Evolutionary conservation across 2,888 invertebrate species (phyloP).

Genomic region (Drosophila neonasuta): DNA sequence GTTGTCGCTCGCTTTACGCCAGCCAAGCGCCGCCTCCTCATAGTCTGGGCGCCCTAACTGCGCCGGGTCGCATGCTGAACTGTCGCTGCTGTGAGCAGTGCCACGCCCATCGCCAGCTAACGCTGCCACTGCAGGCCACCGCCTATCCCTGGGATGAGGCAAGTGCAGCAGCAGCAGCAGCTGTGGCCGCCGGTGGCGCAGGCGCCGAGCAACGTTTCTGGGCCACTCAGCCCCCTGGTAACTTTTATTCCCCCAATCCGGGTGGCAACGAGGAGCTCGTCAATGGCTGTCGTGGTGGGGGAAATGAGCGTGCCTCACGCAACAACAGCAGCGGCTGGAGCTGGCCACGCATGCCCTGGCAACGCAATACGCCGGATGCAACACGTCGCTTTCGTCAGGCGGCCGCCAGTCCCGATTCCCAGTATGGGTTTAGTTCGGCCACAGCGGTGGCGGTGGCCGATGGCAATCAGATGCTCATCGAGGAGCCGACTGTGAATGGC

Average conservation of each 20-base stretch:
- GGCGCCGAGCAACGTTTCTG: conserved; percentile 83
- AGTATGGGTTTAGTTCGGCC: conserved; percentile 88
- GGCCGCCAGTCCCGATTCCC: conserved; percentile 89
- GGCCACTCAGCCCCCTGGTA: conserved; percentile 85
- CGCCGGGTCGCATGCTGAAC: conserved; percentile 69
- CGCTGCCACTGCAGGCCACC: conserved; percentile 83
- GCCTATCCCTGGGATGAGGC: conserved; percentile 85
- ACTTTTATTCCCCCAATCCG: conserved; percentile 92
- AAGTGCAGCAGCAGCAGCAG: conserved; percentile 81
- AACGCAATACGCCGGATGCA: conserved; percentile 83
- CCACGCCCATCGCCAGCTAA: conserved; percentile 83
- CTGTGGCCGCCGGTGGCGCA: conserved; percentile 78
- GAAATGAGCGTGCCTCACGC: conserved; percentile 52
- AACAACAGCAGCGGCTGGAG: conserved; percentile 84
- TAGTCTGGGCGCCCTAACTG: conserved; percentile 79
- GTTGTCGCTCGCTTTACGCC: conserved; percentile 90
- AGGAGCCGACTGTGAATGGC: conserved; percentile 62
- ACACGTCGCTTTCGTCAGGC: conserved; percentile 84
- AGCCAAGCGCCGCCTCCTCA: conserved; percentile 80
- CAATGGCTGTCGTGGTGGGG: conserved; percentile 77
- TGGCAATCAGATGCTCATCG: conserved; percentile 71
- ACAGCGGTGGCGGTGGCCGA: conserved; percentile 63
- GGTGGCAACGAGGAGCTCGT: conserved; percentile 83
- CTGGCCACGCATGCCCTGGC: conserved; percentile 89
- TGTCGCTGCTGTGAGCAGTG: conserved; percentile 90